Conservation (phyloP, 2,113 vertebrate species). For the Lepidothrix coronata region DNA sequence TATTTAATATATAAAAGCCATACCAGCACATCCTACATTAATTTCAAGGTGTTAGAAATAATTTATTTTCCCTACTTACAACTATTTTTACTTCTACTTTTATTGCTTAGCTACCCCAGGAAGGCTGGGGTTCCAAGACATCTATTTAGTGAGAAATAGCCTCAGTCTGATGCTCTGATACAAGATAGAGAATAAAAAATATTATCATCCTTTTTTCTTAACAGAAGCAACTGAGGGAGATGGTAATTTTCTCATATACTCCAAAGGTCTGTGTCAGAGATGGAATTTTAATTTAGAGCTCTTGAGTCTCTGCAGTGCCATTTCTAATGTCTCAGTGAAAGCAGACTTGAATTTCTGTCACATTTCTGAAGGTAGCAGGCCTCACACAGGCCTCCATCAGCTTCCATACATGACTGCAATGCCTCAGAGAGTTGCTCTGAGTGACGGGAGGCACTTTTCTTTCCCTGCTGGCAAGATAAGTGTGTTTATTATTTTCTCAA, state of each 20-base stretch:
- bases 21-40: neutral
- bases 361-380: neutral
- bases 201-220: neutral
- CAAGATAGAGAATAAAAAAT: neutral
- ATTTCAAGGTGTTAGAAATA: neutral
- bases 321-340: neutral
- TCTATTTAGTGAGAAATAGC: neutral
- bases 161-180: neutral
- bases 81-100: neutral
- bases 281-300: conserved; percentile 33
- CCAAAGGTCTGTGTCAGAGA: conserved; percentile 22
- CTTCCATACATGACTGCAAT: neutral
- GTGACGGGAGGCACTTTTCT: neutral
- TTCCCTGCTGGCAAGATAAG: neutral
- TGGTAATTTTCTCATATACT: neutral
- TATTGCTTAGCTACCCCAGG: neutral
- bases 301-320: neutral
- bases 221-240: neutral
- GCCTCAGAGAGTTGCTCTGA: neutral
- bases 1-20: neutral
- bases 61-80: neutral
- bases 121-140: neutral
- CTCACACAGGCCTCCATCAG: neutral
- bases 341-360: conserved; percentile 22
- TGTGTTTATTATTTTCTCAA: conserved; percentile 26